Evolutionary conservation across 2,888 invertebrate genomes (phyloP), one percentile per base, ranked within the genome.

Genomic region (Trachelus troglodyta): DNA sequence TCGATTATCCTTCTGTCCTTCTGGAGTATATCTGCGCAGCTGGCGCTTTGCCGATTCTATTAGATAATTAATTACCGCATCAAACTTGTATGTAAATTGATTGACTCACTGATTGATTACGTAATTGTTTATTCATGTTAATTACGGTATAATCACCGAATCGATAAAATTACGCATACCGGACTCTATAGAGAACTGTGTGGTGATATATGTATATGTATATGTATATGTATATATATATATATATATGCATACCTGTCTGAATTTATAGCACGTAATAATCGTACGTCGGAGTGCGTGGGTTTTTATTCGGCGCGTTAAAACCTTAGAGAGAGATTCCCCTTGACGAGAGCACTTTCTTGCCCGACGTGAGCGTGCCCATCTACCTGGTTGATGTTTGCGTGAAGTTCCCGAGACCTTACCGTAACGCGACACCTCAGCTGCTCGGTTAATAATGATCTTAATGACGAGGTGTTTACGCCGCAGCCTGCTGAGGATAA

Each of bases 381-480:
- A 56, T 56, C 56, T 56, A 56, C 56, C 23, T 56, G 56, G 56
- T 23, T 56, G 56, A 56, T 56, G 56, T 56, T 56, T 56, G 56
- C 56, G 56, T 15, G 23, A 56, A 56, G 56, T 56, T 56, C 23
- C 23, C 4, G 56, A 23, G 56, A 56, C 23, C 56, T 56, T 23
- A 56, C 56, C 23, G 56, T 56, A 56, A 56, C 56, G 56, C 56
- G 23, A 56, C 56, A 56, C 56, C 56, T 23, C 56, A 56, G 56
- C 56, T 33, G 31, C 31, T 31, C 31, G 71, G 31, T 85, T 86
- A 88, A 87, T 83, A 83, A 85, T 81, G 84, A 82, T 84, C 82
- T 84, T 86, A 87, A 87, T 87, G 86, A 86, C 82, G 80, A 79
- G 71, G 71, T 71, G 34, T 34, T 71, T 71, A 71, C 31, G 33